phyloP scores from a whole-genome alignment of 1,140 invertebrate species.

The Temnothorax nylanderi region DNA sequence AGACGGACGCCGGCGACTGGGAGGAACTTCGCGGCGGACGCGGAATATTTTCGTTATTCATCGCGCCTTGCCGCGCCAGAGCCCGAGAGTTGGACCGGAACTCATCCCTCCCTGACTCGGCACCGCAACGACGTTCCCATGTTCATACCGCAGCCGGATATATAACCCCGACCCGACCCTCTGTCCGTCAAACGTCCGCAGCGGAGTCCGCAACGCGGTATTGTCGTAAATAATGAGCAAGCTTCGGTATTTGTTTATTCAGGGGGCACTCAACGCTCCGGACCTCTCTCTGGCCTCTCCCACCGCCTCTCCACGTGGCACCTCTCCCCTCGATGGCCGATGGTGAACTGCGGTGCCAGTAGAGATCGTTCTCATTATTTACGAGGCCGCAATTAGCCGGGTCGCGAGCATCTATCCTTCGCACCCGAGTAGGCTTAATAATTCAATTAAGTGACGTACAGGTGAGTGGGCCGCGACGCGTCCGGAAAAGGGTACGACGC shows the following conservation, averaged over 20 bases:
- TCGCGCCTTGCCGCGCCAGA: conserved; percentile 53
- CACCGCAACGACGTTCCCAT: conserved; percentile 36
- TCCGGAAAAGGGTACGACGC: not conserved
- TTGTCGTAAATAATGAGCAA: conserved; percentile 78
- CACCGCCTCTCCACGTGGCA: too few species aligned
- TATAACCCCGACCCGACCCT: conserved; percentile 63
- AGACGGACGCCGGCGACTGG: not conserved
- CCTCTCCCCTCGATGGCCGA: not conserved
- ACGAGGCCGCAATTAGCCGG: conserved; percentile 82
- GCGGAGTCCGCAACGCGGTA: conserved; percentile 66
- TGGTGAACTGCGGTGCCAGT: conserved; percentile 61
- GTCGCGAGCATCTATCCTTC: conserved; percentile 82
- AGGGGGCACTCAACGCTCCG: conserved; percentile 81
- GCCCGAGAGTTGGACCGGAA: conserved; percentile 54
- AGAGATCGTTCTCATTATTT: conserved; percentile 81
- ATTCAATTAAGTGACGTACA: conserved; percentile 80
- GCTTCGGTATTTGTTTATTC: conserved; percentile 84
- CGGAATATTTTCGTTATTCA: conserved; percentile 72
- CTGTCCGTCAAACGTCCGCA: conserved; percentile 74
- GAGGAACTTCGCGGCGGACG: conserved; percentile 1
- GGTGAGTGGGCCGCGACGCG: not conserved
- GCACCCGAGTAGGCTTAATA: conserved; percentile 83
- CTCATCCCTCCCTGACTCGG: conserved; percentile 32
- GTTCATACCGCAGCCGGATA: conserved; percentile 71
- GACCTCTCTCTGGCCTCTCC: conserved; percentile 12